phyloP scores from a whole-genome alignment of 1,140 invertebrate genomes.

The Eriosoma lanigerum region DNA sequence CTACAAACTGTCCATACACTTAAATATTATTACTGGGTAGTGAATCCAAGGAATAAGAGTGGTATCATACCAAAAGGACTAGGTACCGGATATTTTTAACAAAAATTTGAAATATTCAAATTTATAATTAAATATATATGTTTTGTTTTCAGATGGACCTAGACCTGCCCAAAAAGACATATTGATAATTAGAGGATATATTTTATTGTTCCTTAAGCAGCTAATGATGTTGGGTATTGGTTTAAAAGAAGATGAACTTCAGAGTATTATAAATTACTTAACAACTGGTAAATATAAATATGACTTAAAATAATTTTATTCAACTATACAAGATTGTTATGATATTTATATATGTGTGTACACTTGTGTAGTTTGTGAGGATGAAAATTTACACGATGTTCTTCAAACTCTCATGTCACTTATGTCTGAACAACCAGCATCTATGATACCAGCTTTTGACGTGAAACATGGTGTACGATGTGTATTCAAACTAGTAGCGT shows the following conservation, averaged over 20 bases:
- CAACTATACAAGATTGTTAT: background rate
- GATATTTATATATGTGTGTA: background rate
- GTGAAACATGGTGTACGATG: slow-evolving; percentile 93
- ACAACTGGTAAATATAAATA: slow-evolving; percentile 73
- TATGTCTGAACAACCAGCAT: slow-evolving; percentile 97
- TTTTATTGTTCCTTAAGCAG: slow-evolving; percentile 93
- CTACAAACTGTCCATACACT: slow-evolving; percentile 97
- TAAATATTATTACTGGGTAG: slow-evolving; percentile 99
- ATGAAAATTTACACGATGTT: slow-evolving; percentile 98
- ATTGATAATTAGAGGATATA: slow-evolving; percentile 89
- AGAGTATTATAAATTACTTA: slow-evolving; percentile 96
- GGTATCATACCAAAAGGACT: slow-evolving; percentile 92
- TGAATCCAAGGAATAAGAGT: slow-evolving; percentile 91
- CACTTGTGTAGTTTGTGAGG: slow-evolving; percentile 63
- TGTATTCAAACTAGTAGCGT: slow-evolving; percentile 94
- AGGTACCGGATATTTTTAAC: slow-evolving; percentile 64
- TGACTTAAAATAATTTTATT: background rate
- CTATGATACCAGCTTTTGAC: slow-evolving; percentile 98
- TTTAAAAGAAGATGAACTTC: slow-evolving; percentile 96
- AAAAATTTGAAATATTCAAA: too few species aligned
- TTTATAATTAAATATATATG: background rate
- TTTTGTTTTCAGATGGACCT: slow-evolving; percentile 76
- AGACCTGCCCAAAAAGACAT: slow-evolving; percentile 92
- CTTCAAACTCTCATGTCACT: slow-evolving; percentile 94
- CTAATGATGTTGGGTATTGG: slow-evolving; percentile 95